phyloP scores from a whole-genome alignment of 1,140 invertebrate genomes.

The Brachionus rubens region DNA sequence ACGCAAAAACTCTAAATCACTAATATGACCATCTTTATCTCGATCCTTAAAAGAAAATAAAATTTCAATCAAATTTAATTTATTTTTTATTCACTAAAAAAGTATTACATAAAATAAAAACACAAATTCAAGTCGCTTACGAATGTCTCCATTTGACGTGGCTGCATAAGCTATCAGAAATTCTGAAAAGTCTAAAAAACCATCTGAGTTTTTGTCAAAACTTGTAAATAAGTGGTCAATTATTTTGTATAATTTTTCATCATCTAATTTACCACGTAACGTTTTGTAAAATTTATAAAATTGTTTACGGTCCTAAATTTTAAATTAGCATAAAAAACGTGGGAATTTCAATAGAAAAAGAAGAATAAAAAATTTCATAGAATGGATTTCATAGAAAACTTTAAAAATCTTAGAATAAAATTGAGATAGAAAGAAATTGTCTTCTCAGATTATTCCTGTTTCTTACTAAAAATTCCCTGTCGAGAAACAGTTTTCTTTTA shows the following conservation, averaged over 20 bases:
- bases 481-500: too few relatives aligned
- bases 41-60: conserved; percentile 13
- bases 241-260: conserved; percentile 11
- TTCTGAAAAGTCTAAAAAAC: conserved; percentile 42
- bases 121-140: conserved; percentile 36
- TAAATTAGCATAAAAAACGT: too few relatives aligned
- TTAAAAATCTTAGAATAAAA: too few relatives aligned
- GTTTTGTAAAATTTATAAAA: conserved; percentile 42
- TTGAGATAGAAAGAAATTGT: too few relatives aligned
- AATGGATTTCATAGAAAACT: too few relatives aligned
- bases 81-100: not conserved
- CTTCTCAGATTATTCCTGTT: too few relatives aligned
- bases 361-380: not conserved
- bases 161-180: conserved; percentile 42
- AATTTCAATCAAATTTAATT: not conserved
- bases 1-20: conserved; percentile 15
- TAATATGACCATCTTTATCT: conserved; percentile 32
- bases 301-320: conserved; percentile 19
- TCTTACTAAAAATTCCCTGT: too few relatives aligned
- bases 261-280: conserved; percentile 7
- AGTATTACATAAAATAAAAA: conserved; percentile 37
- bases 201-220: conserved; percentile 35
- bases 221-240: conserved; percentile 30
- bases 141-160: conserved; percentile 27
- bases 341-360: too few relatives aligned